A percentile compares a stretch with the other conserved stretches of the same genome.
phyloP scores from a whole-genome alignment of 2,888 invertebrate genomes.

The Habrosyne pyritoides region DNA sequence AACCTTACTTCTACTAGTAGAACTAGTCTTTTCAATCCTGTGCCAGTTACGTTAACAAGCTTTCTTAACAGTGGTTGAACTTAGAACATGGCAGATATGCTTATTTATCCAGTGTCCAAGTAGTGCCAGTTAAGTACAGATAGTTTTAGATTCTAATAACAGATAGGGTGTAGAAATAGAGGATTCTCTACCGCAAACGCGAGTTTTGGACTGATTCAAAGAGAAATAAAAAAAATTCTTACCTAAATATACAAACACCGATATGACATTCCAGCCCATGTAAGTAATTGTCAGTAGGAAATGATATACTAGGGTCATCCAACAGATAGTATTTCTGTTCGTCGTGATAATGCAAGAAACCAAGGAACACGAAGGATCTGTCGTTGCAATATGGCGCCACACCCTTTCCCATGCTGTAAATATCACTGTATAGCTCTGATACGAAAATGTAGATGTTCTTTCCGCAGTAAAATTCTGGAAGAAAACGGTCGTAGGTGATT shows the following conservation, averaged over 20 bases:
- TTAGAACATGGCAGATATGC: too few relatives aligned
- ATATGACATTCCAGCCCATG: constrained; percentile 74
- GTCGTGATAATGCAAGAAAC: constrained; percentile 72
- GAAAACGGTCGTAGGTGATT: neutral
- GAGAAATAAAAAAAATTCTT: constrained; percentile 14
- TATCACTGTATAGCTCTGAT: constrained; percentile 74
- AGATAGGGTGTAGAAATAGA: too few relatives aligned
- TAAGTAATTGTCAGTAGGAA: constrained; percentile 72
- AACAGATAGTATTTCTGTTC: constrained; percentile 70
- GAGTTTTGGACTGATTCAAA: too few relatives aligned
- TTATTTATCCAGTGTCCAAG: too few relatives aligned
- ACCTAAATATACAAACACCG: constrained; percentile 74
- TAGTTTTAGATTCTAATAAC: too few relatives aligned
- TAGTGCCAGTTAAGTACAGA: too few relatives aligned
- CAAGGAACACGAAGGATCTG: constrained; percentile 70
- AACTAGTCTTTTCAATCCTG: too few relatives aligned
- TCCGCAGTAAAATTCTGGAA: constrained; percentile 73
- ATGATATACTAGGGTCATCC: constrained; percentile 72
- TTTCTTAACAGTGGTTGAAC: too few relatives aligned
- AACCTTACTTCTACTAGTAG: too few relatives aligned
- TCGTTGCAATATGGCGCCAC: constrained; percentile 72
- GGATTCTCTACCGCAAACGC: too few relatives aligned
- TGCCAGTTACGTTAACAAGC: too few relatives aligned
- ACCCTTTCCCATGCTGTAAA: constrained; percentile 71
- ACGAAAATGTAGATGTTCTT: constrained; percentile 75